Evolutionary conservation across 2,797 vertebrate genomes (phyloP).

Genomic region (Silurus aristotelis): DNA sequence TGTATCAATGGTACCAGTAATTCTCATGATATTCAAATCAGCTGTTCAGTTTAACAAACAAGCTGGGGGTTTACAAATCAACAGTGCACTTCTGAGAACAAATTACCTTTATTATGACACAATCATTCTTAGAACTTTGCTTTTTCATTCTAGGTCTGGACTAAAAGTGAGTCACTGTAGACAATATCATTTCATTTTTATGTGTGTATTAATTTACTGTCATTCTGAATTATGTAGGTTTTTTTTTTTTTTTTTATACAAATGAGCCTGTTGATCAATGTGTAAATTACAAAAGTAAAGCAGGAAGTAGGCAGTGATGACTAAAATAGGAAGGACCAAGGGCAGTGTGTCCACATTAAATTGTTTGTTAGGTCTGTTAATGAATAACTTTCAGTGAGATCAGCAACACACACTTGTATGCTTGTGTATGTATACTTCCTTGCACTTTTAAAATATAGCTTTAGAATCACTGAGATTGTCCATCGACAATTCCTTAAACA

Average conservation of each 20-base stretch:
- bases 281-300: background rate
- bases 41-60: background rate
- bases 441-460: conserved; percentile 25
- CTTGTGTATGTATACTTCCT: conserved; percentile 9
- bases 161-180: background rate
- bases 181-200: background rate
- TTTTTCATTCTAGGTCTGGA: background rate
- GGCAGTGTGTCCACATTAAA: background rate
- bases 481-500: conserved; percentile 37
- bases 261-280: background rate
- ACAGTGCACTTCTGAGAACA: background rate
- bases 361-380: conserved; percentile 27
- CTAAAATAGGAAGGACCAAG: background rate
- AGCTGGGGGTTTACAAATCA: background rate
- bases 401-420: conserved; percentile 38
- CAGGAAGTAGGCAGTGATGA: background rate
- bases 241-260: background rate
- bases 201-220: background rate
- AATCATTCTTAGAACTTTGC: background rate
- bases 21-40: background rate
- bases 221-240: background rate
- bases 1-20: background rate
- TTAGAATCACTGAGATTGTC: conserved; percentile 59
- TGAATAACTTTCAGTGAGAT: conserved; percentile 57
- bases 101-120: background rate